A percentile compares a stretch with the other conserved stretches of the same genome.
These are phyloP conservation scores for Eumeta japonica DNA, from an alignment of 1,140 invertebrate genomes.

Conservation along the genomic window DNA sequence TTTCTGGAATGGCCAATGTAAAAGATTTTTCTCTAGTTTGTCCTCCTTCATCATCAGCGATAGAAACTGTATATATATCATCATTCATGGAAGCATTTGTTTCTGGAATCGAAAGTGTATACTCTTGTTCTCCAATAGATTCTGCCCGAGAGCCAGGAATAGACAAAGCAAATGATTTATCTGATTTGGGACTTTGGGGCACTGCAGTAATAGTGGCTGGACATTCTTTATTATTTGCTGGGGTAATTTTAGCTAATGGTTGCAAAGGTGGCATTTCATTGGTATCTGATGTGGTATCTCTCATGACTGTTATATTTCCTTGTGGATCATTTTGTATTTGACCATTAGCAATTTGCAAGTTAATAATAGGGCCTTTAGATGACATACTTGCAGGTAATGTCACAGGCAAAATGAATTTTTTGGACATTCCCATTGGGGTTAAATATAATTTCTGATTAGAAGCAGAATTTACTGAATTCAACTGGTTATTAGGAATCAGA, in stretches of 20 bases:
- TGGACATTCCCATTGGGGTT: constrained; percentile 49
- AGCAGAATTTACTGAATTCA: constrained; percentile 34
- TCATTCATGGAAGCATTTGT: constrained; percentile 53
- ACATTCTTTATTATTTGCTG: constrained; percentile 42
- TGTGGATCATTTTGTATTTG: constrained; percentile 55
- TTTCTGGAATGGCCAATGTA: constrained; percentile 51
- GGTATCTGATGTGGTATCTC: constrained; percentile 27
- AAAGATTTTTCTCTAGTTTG: constrained; percentile 41
- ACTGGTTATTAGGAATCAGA: constrained; percentile 45
- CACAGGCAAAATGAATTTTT: constrained; percentile 51
- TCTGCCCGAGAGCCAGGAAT: constrained; percentile 51
- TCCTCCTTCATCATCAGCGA: constrained; percentile 44
- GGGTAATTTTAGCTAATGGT: constrained; percentile 34
- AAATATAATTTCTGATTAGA: constrained; percentile 50
- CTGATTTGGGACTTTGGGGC: constrained; percentile 32
- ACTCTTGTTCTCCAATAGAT: constrained; percentile 50
- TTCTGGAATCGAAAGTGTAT: constrained; percentile 52
- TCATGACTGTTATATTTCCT: constrained; percentile 55
- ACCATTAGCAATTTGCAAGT: constrained; percentile 55
- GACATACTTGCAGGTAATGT: constrained; percentile 47
- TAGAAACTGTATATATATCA: constrained; percentile 53
- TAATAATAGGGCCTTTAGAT: constrained; percentile 51
- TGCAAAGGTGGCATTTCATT: constrained; percentile 47
- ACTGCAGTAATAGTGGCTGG: constrained; percentile 13
- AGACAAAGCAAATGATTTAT: constrained; percentile 41